Base-by-base conservation (phyloP, 2,113 vertebrate species). In the Cyanocitta stelleri region DNA sequence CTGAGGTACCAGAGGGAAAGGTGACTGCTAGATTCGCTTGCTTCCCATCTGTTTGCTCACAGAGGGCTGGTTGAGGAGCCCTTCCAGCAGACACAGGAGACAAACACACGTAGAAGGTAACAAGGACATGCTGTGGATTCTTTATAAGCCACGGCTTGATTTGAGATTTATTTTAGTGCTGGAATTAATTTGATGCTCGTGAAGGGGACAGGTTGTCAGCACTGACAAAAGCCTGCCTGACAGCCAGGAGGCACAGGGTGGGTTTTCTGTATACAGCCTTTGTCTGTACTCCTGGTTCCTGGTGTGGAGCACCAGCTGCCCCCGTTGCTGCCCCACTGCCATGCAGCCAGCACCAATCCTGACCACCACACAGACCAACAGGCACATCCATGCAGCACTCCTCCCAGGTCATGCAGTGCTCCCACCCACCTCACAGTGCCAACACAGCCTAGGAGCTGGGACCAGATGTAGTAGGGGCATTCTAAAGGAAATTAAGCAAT, bases 21-120 rank as follows among this genome's bases (percentile, higher is more conserved):
- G 74, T 0, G 3, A 44, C 71, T n/a, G n/a, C 85, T 85, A 27
- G 55, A 75, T 66, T 35, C 0, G 0, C 3, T 76, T 11, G 3
- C 43, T 91, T 88, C 39, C 82, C 89, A 69, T 86, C 72, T 79
- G 72, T 80, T 66, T 89, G 48, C 58, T 78, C 69, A 55, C 0
- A 1, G 77, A 64, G 79, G 66, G 51, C 67, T 96, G 73, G 41
- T 83, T 92, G 95, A 95, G 62, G 64, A 95, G 52, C 8, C 7
- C 41, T 79, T 41, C 55, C 16, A 71, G 64, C 26, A 3, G 68
- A 78, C 48, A 43, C 74, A 64, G 44, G 32, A 89, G 78, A 80
- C 87, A 96, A 90, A 41, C 1, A 3, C 29, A 33, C 0, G 0
- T 18, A 58, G 56, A 73, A 69, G 76, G 51, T 77, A 95, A 75